Evolutionary conservation across 1,140 invertebrate genomes (phyloP).

Genomic region (Idris sp.): DNA sequence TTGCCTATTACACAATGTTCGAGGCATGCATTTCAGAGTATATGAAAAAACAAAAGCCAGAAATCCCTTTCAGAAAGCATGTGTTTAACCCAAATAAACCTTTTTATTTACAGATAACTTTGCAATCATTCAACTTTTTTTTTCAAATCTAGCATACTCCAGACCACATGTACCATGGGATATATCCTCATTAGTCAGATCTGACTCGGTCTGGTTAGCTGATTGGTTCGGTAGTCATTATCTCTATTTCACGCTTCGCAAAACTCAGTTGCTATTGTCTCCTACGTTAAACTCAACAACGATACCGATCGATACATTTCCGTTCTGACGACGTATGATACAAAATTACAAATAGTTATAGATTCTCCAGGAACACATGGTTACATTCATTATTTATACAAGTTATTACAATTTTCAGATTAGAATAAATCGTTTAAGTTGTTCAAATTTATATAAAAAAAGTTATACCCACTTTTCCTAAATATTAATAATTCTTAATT

Average conservation of each 20-base stretch:
- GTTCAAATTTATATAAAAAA: too few species aligned
- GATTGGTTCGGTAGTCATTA: constrained; percentile 76
- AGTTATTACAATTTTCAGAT: constrained; percentile 20
- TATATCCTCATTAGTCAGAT: constrained; percentile 68
- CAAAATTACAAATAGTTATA: constrained; percentile 54
- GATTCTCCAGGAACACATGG: constrained; percentile 35
- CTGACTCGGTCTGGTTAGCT: constrained; percentile 71
- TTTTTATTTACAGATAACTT: too few species aligned
- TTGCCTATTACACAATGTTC: too few species aligned
- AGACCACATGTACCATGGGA: constrained; percentile 58
- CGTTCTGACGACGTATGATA: constrained; percentile 53
- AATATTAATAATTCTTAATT: too few species aligned
- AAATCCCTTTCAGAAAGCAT: too few species aligned
- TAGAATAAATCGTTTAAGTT: too few species aligned
- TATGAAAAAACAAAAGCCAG: too few species aligned
- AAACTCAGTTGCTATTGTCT: constrained; percentile 64
- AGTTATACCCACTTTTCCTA: too few species aligned
- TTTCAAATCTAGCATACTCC: too few species aligned
- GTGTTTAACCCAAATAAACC: too few species aligned
- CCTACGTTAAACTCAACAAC: constrained; percentile 58
- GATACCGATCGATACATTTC: constrained; percentile 64
- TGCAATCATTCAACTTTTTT: too few species aligned
- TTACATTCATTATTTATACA: constrained; percentile 34
- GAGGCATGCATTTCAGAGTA: too few species aligned
- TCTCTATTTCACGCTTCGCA: constrained; percentile 74